Conservation (phyloP, 2,888 invertebrate genomes). For the Yponomeuta malinellus region DNA sequence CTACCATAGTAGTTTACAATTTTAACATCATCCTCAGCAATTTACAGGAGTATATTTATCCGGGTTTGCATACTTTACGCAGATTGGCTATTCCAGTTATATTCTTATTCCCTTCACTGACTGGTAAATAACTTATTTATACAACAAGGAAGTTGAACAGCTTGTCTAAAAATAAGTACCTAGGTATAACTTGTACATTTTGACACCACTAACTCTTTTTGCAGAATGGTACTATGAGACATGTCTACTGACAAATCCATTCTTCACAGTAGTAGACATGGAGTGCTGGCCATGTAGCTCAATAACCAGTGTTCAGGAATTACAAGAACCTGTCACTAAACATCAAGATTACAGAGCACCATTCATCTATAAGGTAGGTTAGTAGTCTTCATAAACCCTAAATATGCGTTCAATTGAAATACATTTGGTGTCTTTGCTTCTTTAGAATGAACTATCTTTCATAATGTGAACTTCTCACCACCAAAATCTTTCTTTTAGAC, state of each 20-base stretch:
- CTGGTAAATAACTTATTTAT: conserved; percentile 66
- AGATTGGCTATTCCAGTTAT: conserved; percentile 86
- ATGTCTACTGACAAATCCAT: conserved; percentile 89
- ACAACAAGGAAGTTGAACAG: not conserved
- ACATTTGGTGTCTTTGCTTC: too few relatives aligned
- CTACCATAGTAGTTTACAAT: conserved; percentile 54
- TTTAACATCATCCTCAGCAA: conserved; percentile 81
- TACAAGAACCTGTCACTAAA: conserved; percentile 70
- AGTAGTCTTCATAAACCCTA: not conserved
- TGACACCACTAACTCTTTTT: conserved; percentile 29
- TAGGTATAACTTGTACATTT: too few relatives aligned
- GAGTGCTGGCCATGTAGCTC: conserved; percentile 90
- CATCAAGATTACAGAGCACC: conserved; percentile 57
- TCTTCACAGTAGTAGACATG: conserved; percentile 86
- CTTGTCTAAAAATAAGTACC: too few relatives aligned
- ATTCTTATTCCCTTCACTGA: conserved; percentile 81
- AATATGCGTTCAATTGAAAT: too few relatives aligned
- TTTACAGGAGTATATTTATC: conserved; percentile 88
- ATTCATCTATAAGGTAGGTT: conserved; percentile 72
- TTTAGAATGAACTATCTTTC: too few relatives aligned
- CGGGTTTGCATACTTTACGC: conserved; percentile 83
- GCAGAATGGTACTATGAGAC: conserved; percentile 89
- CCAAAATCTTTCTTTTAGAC: conserved; percentile 56
- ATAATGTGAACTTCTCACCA: too few relatives aligned
- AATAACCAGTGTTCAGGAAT: conserved; percentile 80